These are phyloP conservation scores for Drosophila mimica DNA, from an alignment of 2,888 invertebrate species.

Conservation along the genomic window DNA sequence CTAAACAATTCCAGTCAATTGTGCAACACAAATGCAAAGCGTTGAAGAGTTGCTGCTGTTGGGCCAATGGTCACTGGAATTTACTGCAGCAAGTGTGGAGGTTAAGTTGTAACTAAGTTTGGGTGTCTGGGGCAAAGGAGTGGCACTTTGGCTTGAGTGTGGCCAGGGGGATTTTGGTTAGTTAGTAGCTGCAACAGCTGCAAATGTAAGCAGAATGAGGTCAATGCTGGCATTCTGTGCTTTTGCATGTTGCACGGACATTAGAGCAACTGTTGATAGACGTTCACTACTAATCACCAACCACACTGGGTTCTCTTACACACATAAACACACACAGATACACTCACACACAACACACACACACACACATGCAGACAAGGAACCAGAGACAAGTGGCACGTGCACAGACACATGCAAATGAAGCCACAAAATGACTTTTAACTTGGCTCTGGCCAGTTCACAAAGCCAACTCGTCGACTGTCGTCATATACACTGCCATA, in stretches of 20 bases:
- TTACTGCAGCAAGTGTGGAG: constrained; percentile 27
- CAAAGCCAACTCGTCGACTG: constrained; percentile 22
- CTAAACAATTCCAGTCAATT: constrained; percentile 65
- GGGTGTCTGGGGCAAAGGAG: neutral
- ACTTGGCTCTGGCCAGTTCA: constrained; percentile 29
- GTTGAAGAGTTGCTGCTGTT: constrained; percentile 23
- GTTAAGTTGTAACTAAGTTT: neutral
- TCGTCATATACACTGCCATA: constrained; percentile 33
- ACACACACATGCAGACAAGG: neutral
- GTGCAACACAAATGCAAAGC: constrained; percentile 43
- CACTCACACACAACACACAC: neutral
- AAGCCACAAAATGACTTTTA: constrained; percentile 71
- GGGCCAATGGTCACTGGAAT: constrained; percentile 28
- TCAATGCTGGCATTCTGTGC: constrained; percentile 49
- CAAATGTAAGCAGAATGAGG: constrained; percentile 73
- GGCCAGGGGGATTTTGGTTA: constrained; percentile 18
- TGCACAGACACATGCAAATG: constrained; percentile 61
- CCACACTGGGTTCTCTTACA: constrained; percentile 27
- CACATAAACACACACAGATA: constrained; percentile 6
- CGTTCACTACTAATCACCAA: constrained; percentile 72
- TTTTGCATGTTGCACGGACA: constrained; percentile 73
- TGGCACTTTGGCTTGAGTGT: neutral
- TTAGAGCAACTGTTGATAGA: constrained; percentile 78
- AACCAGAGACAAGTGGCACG: constrained; percentile 16
- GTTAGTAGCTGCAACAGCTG: constrained; percentile 63